Evolutionary conservation across 2,797 vertebrate species (phyloP).

Genomic region (Coilia nasus): DNA sequence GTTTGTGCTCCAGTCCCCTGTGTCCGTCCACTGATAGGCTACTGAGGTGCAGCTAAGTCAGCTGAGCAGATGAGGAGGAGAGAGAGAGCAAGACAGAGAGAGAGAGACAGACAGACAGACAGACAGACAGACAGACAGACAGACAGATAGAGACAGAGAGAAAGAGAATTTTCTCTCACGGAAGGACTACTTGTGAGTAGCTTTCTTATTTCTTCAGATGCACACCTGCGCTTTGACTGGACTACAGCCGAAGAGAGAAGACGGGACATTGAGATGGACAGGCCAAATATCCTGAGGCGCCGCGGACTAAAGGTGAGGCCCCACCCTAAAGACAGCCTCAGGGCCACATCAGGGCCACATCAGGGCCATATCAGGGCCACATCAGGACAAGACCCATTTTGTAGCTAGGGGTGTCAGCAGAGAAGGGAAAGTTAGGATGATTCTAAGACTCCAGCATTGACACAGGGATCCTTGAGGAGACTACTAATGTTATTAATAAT

Average conservation of each 20-base stretch:
- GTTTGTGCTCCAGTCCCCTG: background rate
- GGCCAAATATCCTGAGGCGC: slow-evolving; percentile 7
- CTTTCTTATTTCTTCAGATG: background rate
- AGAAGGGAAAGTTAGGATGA: too few species aligned
- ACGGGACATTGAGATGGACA: background rate
- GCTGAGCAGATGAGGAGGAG: slow-evolving; percentile 12
- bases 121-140: too few species aligned
- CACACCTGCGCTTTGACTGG: background rate
- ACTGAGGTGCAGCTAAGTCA: background rate
- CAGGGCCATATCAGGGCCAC: too few species aligned
- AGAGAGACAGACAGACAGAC: background rate
- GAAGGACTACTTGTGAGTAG: background rate
- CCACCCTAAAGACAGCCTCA: background rate
- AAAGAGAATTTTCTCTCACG: background rate
- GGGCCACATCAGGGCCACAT: background rate
- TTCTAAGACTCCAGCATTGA: too few species aligned
- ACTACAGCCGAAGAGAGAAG: background rate
- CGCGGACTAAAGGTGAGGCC: background rate
- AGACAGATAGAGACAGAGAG: background rate
- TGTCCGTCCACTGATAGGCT: background rate
- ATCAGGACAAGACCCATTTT: too few species aligned
- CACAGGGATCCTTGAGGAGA: too few species aligned
- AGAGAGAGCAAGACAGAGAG: background rate
- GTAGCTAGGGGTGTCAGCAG: too few species aligned
- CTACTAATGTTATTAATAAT: too few species aligned